These are phyloP conservation scores for Phaethon lepturus DNA, from an alignment of 2,113 vertebrate species.

Conservation along the genomic window DNA sequence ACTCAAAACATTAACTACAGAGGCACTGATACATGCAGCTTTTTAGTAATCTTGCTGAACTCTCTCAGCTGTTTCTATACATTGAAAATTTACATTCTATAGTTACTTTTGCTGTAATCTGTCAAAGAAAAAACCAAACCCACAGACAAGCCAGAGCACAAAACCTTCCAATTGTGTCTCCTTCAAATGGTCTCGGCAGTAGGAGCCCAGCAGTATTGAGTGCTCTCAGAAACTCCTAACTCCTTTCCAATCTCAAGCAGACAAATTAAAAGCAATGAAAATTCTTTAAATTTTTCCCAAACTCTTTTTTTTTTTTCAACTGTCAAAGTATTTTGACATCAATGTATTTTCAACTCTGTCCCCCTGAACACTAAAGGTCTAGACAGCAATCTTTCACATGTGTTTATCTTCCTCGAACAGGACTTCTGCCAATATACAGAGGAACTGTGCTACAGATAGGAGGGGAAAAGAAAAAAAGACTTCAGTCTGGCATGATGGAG, in stretches of 20 bases:
- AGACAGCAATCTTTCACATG: background rate
- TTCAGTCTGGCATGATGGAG: background rate
- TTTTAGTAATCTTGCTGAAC: background rate
- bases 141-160: background rate
- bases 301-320: background rate
- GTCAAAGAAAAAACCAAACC: background rate
- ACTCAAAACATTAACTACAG: background rate
- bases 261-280: slow-evolving; percentile 10
- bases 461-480: background rate
- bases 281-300: slow-evolving; percentile 10
- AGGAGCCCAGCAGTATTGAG: background rate
- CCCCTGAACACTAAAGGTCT: background rate
- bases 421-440: background rate
- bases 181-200: background rate
- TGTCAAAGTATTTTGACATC: background rate
- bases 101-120: background rate
- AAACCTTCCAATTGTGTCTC: background rate
- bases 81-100: background rate
- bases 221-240: background rate
- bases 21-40: background rate
- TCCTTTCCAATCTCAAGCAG: background rate
- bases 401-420: background rate
- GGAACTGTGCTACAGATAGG: background rate
- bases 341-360: background rate
- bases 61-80: background rate